A percentile compares a stretch with the other conserved stretches of the same genome.
These are phyloP conservation scores for Pterostichus niger DNA, from an alignment of 2,888 invertebrate species.

Conservation along the genomic window DNA sequence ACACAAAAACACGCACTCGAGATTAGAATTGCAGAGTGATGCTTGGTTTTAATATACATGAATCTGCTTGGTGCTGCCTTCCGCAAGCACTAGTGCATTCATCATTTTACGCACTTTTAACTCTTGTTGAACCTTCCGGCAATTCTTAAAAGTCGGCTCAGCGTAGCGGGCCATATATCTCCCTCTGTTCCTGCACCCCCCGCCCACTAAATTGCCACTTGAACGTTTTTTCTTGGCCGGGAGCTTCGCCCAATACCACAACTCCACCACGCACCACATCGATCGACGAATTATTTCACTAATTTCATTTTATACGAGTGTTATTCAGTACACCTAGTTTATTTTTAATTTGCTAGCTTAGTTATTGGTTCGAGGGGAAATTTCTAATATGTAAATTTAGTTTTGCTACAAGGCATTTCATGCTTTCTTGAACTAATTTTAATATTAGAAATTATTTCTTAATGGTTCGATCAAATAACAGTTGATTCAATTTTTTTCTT, in stretches of 20 bases:
- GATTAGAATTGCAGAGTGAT: conserved; percentile 61
- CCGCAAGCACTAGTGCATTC: conserved; percentile 38
- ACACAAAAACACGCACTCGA: conserved; percentile 30
- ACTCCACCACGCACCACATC: background rate
- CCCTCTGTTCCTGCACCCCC: too few species aligned
- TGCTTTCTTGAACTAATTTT: background rate
- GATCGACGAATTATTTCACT: conserved; percentile 42
- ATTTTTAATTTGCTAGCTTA: conserved; percentile 7
- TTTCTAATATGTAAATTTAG: background rate
- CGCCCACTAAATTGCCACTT: conserved; percentile 34
- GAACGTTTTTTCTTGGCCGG: conserved; percentile 35
- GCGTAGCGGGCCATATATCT: conserved; percentile 20
- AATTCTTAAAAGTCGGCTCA: conserved; percentile 29
- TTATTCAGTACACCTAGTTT: background rate
- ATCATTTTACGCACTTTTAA: conserved; percentile 54
- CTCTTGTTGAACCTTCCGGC: conserved; percentile 56
- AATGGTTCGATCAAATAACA: too few species aligned
- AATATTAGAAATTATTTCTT: background rate
- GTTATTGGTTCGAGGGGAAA: background rate
- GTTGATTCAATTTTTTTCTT: too few species aligned
- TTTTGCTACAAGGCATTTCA: background rate
- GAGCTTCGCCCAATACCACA: background rate
- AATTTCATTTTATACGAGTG: conserved; percentile 22
- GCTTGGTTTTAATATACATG: conserved; percentile 60
- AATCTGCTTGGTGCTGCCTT: conserved; percentile 9